A percentile compares a stretch with the other conserved stretches of the same genome.
These are phyloP conservation scores for Oxyteleia sp. DNA, from an alignment of 2,888 invertebrate genomes.

Conservation along the genomic window DNA sequence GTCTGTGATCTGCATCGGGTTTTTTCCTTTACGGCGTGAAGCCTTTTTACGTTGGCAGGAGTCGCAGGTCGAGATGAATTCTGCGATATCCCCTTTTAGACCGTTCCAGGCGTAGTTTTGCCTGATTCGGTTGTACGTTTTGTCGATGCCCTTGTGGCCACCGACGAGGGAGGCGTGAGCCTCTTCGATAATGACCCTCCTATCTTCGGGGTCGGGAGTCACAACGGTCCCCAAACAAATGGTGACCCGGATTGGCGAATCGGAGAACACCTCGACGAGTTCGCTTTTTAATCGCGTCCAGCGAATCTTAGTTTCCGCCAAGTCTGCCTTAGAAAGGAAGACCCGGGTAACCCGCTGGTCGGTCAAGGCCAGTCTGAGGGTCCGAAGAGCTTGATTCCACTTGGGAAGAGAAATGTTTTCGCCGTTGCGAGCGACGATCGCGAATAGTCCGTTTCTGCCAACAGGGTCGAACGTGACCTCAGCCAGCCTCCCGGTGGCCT, in stretches of 20 bases:
- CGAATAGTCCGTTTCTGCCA: too few species aligned
- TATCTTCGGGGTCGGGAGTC: neutral
- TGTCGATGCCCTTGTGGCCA: neutral
- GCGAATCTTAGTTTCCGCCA: neutral
- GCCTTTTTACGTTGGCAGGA: conserved; percentile 19
- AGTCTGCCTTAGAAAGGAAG: too few species aligned
- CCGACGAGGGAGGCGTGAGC: neutral
- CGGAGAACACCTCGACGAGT: too few species aligned
- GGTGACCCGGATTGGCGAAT: neutral
- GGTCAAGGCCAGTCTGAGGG: too few species aligned
- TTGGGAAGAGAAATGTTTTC: too few species aligned
- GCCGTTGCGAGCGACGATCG: too few species aligned
- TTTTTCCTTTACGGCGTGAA: neutral
- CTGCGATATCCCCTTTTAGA: conserved; percentile 11
- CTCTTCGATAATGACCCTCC: neutral
- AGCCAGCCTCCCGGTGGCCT: too few species aligned
- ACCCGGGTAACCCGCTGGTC: too few species aligned
- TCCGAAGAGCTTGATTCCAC: too few species aligned
- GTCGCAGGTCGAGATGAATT: neutral
- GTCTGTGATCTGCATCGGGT: conserved; percentile 30
- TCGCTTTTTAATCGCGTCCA: too few species aligned
- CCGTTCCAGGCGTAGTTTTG: neutral
- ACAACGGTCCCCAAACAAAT: neutral
- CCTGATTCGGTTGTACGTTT: neutral
- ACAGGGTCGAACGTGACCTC: too few species aligned